Evolutionary conservation across 2,113 vertebrate species (phyloP), one percentile per base, ranked within the genome.

Genomic region (Heterochromis multidens): DNA sequence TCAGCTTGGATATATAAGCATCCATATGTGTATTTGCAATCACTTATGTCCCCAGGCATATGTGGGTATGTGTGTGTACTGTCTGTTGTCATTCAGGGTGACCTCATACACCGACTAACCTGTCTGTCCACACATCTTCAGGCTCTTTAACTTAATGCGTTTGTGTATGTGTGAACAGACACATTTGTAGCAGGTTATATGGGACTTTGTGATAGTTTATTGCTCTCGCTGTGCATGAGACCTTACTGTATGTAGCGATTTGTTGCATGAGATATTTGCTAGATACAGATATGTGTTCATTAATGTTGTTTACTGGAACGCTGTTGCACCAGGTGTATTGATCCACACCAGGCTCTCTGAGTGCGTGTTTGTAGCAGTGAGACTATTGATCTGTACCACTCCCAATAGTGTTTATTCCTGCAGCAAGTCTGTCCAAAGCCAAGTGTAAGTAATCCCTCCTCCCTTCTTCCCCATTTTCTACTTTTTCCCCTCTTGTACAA

Each of bases 221-320:
- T 62, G 52, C 46, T 35, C 74, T 80, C 8, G 3, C 27, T 12
- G 37, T 17, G n/a, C 29, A 16, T 85, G 81, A 80, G 23, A 49
- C 70, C 33, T 67, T 9, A 52, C 81, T 70, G 81, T 85, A 84
- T 80, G 72, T 72, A 82, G 83, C 87, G 29, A 91, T 91, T 88
- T 87, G 88, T 90, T 82, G 77, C 62, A 19, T 74, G 83, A 88
- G 90, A 87, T 88, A 88, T 94, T 93, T 89, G 87, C 84, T 90
- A 87, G 89, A 90, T 91, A 91, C 89, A 93, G 92, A 93, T 91
- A 89, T 90, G 87, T 85, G 93, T 94, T 95, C 92, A 95, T 95
- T 94, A 95, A 91, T 40, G 90, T 90, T 94, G 92, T 95, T 94
- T 93, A 94, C 93, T 82, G 87, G 86, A 88, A 91, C 52, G 79